phyloP scores from a whole-genome alignment of 1,140 invertebrate species.

The Carposina sasakii region DNA sequence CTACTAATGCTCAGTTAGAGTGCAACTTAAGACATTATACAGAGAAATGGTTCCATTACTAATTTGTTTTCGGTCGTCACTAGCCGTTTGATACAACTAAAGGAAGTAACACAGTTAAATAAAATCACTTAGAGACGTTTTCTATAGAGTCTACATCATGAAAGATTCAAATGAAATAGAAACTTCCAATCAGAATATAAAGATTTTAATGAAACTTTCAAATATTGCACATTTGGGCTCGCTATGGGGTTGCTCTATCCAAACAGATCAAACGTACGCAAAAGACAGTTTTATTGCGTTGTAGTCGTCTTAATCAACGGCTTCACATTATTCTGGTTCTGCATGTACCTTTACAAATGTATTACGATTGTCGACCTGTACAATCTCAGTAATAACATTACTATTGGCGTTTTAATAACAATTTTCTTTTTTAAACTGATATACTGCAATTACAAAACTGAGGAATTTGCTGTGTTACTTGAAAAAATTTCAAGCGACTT shows the following conservation, averaged over 20 bases:
- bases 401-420: conserved; percentile 33
- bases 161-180: too few species aligned
- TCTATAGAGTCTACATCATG: too few species aligned
- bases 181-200: conserved; percentile 29
- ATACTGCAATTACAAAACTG: conserved; percentile 33
- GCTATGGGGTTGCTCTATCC: conserved; percentile 44
- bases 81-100: too few species aligned
- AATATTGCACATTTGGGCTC: conserved; percentile 42
- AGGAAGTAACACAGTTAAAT: too few species aligned
- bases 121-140: too few species aligned
- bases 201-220: conserved; percentile 51
- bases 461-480: conserved; percentile 35
- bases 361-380: conserved; percentile 29
- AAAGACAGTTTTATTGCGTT: conserved; percentile 25
- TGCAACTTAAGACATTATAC: too few species aligned
- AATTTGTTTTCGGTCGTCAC: too few species aligned
- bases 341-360: conserved; percentile 38
- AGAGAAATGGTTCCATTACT: too few species aligned
- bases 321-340: conserved; percentile 40
- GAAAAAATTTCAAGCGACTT: conserved; percentile 41
- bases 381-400: conserved; percentile 42
- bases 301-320: conserved; percentile 26
- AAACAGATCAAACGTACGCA: conserved; percentile 28
- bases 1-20: too few species aligned
- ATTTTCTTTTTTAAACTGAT: conserved; percentile 49